These are phyloP conservation scores for Molorchus minor DNA, from an alignment of 2,888 invertebrate genomes.

Conservation along the genomic window DNA sequence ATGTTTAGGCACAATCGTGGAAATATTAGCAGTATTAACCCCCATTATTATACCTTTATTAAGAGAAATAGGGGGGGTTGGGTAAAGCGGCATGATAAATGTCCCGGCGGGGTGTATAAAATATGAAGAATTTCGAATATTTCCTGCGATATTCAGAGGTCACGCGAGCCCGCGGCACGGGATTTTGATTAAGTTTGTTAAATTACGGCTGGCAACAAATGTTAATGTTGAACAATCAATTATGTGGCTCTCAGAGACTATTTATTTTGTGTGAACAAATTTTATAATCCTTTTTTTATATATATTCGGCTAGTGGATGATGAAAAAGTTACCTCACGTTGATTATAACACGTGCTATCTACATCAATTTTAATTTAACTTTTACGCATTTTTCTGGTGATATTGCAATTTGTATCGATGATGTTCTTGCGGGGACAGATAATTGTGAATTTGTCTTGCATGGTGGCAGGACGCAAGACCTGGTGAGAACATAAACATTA, in stretches of 20 bases:
- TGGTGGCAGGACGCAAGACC: too few relatives aligned
- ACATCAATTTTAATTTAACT: too few relatives aligned
- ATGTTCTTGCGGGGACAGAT: too few relatives aligned
- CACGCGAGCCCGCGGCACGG: slow-evolving; percentile 29
- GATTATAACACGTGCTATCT: too few relatives aligned
- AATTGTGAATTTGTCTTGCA: too few relatives aligned
- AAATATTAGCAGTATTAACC: slow-evolving; percentile 44
- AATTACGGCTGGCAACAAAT: slow-evolving; percentile 23
- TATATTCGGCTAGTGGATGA: too few relatives aligned
- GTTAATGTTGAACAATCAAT: slow-evolving; percentile 20
- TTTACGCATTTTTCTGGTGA: too few relatives aligned
- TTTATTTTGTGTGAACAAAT: slow-evolving; percentile 3
- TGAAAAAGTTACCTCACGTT: too few relatives aligned
- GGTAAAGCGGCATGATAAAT: slow-evolving; percentile 45
- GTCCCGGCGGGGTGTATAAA: slow-evolving; percentile 34
- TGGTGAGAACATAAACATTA: too few relatives aligned
- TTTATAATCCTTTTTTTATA: background rate
- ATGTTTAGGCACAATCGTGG: slow-evolving; percentile 32
- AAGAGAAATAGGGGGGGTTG: slow-evolving; percentile 36
- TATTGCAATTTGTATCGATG: too few relatives aligned
- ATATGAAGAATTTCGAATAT: slow-evolving; percentile 42
- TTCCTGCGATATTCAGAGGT: slow-evolving; percentile 32
- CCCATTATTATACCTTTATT: slow-evolving; percentile 44
- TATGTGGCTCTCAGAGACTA: slow-evolving; percentile 1
- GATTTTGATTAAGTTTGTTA: slow-evolving; percentile 30